phyloP scores from a whole-genome alignment of 2,888 invertebrate species.

The Acrobasis consociella region DNA sequence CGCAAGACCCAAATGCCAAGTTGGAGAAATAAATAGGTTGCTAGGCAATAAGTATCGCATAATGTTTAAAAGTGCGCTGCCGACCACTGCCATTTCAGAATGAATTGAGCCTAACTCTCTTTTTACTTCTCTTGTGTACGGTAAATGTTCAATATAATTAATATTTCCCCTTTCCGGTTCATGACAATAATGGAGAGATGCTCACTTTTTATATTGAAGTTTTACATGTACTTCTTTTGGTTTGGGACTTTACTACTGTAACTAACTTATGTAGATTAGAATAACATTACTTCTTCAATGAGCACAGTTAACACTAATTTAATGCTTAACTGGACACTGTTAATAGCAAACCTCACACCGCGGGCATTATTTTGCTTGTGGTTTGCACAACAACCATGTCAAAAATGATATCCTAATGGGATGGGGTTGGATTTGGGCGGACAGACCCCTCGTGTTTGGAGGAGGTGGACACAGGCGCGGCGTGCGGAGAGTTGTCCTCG shows the following conservation, averaged over 20 bases:
- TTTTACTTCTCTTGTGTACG: too few relatives aligned
- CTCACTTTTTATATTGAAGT: neutral
- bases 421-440: conserved; percentile 30
- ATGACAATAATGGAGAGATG: neutral
- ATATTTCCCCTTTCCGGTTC: neutral
- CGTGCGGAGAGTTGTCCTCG: conserved; percentile 49
- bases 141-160: too few relatives aligned
- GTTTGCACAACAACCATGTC: conserved; percentile 2
- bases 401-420: neutral
- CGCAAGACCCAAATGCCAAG: too few relatives aligned
- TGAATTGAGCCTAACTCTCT: too few relatives aligned
- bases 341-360: neutral
- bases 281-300: neutral
- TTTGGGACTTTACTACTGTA: neutral
- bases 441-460: conserved; percentile 63
- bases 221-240: conserved; percentile 4
- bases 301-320: neutral
- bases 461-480: conserved; percentile 48
- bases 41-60: too few relatives aligned
- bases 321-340: neutral
- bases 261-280: neutral
- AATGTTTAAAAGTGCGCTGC: too few relatives aligned
- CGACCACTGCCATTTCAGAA: too few relatives aligned
- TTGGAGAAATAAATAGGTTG: too few relatives aligned
- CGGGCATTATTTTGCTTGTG: neutral